Base-by-base conservation (phyloP, 2,113 vertebrate genomes). In the Tupaia tana region DNA sequence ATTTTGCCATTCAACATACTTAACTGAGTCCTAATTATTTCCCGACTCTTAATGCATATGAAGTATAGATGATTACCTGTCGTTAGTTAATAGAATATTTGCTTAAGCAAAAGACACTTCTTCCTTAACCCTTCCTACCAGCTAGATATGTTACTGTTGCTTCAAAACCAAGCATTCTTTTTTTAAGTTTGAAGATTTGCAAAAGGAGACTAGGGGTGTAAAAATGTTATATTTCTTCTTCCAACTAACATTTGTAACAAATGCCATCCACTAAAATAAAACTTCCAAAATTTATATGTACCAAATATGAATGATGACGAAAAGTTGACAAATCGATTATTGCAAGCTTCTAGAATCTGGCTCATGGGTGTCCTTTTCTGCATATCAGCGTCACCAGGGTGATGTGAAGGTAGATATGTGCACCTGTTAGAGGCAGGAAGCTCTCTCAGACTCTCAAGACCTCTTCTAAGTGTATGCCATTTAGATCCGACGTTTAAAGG, bases 201-300 rank as follows among this genome's bases (percentile, higher is more conserved):
- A 78, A 80, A 97, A 91, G 86, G 74, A 95, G 70, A 91, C n/a
- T 43, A 22, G 29, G n/a, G 69, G 67, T 95, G 34, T 95, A 96
- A 96, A 96, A 94, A 81, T 91, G 84, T 93, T 25, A 24, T 96
- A 78, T 82, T 94, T 88, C 67, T 67, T 84, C 71, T 94, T 92
- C 78, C 22, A 90, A 29, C 59, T 96, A 96, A 86, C 77, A 88
- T 96, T 90, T 90, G 29, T 96, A 94, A 93, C 75, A 97, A 96
- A 97, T 96, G 89, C 86, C 73, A 90, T 52, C 81, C 43, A 3
- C 87, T 93, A 94, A 96, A 96, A 96, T 90, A 95, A 96, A 95
- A 96, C 71, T 87, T 87, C 52, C 56, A 87, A 74, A 94, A 88
- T 97, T 84, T 90, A 90, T 96, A 1, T 87, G 27, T 75, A 86